phyloP scores from a whole-genome alignment of 1,140 invertebrate species.

The Hylaeus anthracinus region DNA sequence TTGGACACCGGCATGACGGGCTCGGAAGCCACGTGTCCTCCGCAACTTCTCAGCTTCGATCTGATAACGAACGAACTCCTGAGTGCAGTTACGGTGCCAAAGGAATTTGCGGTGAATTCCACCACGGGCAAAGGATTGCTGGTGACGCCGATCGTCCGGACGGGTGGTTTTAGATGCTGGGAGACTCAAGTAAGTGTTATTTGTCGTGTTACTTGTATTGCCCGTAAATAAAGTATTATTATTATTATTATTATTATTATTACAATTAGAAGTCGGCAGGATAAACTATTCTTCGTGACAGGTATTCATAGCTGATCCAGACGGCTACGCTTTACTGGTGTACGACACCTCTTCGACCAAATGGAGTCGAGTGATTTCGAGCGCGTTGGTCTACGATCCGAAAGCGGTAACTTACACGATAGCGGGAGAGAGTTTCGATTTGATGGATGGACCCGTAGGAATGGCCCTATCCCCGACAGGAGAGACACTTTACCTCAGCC shows the following conservation, averaged over 20 bases:
- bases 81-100: constrained; percentile 72
- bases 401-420: constrained; percentile 56
- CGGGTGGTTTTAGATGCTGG: constrained; percentile 38
- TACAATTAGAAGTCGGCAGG: background rate
- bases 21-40: constrained; percentile 72
- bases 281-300: background rate
- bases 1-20: constrained; percentile 80
- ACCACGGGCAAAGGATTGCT: constrained; percentile 55
- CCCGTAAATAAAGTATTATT: constrained; percentile 23
- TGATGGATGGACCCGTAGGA: constrained; percentile 75
- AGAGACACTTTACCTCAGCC: constrained; percentile 68
- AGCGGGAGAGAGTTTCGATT: constrained; percentile 69
- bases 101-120: constrained; percentile 39
- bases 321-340: constrained; percentile 70
- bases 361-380: constrained; percentile 65
- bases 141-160: constrained; percentile 60
- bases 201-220: background rate
- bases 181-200: constrained; percentile 47
- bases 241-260: background rate
- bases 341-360: constrained; percentile 59
- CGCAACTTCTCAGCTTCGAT: constrained; percentile 80
- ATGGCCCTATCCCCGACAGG: constrained; percentile 68
- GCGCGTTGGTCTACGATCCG: constrained; percentile 40
- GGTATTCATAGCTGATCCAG: constrained; percentile 76
- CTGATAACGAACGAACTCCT: constrained; percentile 76